A percentile compares a stretch with the other conserved stretches of the same genome.
phyloP scores from a whole-genome alignment of 2,888 invertebrate genomes.

The Bursaphelenchus okinawaensis region DNA sequence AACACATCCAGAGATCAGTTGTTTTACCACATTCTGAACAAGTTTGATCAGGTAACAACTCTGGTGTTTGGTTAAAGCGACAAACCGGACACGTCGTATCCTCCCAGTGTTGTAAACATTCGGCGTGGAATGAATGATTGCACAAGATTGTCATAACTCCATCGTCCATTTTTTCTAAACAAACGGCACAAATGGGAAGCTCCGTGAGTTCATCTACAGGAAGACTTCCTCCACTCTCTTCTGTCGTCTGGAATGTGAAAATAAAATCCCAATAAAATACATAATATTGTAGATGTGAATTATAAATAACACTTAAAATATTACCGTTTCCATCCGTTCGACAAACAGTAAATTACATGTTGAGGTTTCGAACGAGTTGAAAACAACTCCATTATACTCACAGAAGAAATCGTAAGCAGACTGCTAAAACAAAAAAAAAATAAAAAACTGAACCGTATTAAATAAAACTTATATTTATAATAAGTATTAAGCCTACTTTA shows the following conservation, averaged over 20 bases:
- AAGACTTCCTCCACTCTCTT: slow-evolving; percentile 58
- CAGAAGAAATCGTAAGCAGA: slow-evolving; percentile 85
- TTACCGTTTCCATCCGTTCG: slow-evolving; percentile 78
- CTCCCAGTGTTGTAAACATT: slow-evolving; percentile 90
- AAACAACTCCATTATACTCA: slow-evolving; percentile 84
- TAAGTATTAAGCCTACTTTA: background rate
- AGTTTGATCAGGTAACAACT: slow-evolving; percentile 63
- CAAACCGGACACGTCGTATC: slow-evolving; percentile 94
- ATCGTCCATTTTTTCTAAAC: slow-evolving; percentile 88
- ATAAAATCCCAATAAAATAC: background rate
- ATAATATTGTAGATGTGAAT: background rate
- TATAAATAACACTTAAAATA: slow-evolving; percentile 32
- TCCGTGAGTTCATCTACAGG: slow-evolving; percentile 70
- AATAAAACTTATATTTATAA: background rate
- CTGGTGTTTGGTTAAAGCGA: slow-evolving; percentile 79
- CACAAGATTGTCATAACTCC: slow-evolving; percentile 94
- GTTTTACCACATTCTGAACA: slow-evolving; percentile 67
- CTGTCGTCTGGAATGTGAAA: slow-evolving; percentile 12
- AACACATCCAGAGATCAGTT: slow-evolving; percentile 85
- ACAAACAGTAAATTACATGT: slow-evolving; percentile 92
- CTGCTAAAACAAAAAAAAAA: slow-evolving; percentile 61
- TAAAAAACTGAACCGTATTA: background rate
- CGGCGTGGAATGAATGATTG: slow-evolving; percentile 94
- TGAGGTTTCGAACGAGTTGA: slow-evolving; percentile 85
- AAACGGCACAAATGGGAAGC: slow-evolving; percentile 92